Percentiles rank a stretch among this genome's conserved stretches.
phyloP scores from a whole-genome alignment of 2,888 invertebrate genomes.

The Actias luna region DNA sequence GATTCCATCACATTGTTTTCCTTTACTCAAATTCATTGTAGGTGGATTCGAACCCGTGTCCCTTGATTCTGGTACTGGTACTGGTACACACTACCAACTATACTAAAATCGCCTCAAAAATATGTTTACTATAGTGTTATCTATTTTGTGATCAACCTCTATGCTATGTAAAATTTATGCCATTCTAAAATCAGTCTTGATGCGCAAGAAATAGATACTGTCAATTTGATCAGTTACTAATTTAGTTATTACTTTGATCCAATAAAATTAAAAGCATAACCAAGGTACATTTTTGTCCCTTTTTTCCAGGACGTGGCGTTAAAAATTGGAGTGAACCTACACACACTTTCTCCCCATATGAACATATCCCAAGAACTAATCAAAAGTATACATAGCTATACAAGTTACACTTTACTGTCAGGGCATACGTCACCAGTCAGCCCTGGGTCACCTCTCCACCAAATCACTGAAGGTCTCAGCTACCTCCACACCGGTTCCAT shows the following conservation, averaged over 20 bases:
- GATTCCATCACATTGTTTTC: no score
- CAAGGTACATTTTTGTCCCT: background rate
- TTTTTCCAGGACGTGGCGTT: conserved; percentile 68
- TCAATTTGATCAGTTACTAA: background rate
- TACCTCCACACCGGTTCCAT: conserved; percentile 90
- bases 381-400: conserved; percentile 54
- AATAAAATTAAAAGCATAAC: background rate
- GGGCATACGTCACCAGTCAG: conserved; percentile 53
- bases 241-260: background rate
- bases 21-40: no score
- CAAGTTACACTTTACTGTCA: conserved; percentile 49
- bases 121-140: no score
- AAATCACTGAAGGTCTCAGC: conserved; percentile 86
- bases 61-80: no score
- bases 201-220: no score
- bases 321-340: conserved; percentile 78
- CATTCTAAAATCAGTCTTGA: no score
- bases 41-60: no score
- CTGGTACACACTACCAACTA: no score
- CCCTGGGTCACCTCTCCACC: conserved; percentile 82
- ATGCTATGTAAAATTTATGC: no score
- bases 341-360: conserved; percentile 53
- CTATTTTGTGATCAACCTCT: no score
- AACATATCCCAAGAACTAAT: conserved; percentile 60
- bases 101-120: no score